phyloP scores from a whole-genome alignment of 2,113 vertebrate genomes.

The Rhea americana region DNA sequence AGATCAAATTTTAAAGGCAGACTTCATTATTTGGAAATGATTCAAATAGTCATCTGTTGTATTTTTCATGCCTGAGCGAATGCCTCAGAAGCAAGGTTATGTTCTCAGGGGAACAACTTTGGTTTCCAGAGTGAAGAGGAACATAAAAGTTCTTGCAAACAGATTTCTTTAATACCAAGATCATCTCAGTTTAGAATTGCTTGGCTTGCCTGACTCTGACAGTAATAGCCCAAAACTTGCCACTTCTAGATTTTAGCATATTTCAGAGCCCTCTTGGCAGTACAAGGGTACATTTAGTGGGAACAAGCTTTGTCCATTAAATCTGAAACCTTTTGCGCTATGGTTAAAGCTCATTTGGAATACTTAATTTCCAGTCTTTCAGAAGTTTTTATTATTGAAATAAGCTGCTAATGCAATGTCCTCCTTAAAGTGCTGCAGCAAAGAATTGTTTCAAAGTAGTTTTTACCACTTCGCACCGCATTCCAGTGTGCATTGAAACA shows the following conservation, averaged over 20 bases:
- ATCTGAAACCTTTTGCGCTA: not conserved
- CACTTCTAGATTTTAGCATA: constrained; percentile 21
- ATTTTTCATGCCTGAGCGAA: constrained; percentile 17
- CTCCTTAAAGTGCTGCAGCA: not conserved
- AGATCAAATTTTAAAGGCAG: constrained; percentile 31
- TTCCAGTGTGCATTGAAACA: not conserved
- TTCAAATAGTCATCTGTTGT: constrained; percentile 1
- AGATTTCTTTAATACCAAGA: constrained; percentile 9
- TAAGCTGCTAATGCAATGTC: constrained; percentile 7
- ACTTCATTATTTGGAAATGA: not conserved
- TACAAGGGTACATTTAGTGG: constrained; percentile 36
- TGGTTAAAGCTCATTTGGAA: constrained; percentile 51
- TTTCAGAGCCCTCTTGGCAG: constrained; percentile 39
- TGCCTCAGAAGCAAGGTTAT: not conserved
- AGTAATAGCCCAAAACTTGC: constrained; percentile 55
- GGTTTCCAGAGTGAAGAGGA: constrained; percentile 40
- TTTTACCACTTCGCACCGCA: constrained; percentile 11
- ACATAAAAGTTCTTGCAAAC: constrained; percentile 16
- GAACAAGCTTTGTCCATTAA: constrained; percentile 68
- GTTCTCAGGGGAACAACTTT: constrained; percentile 21
- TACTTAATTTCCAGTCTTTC: constrained; percentile 43
- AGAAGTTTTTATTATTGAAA: constrained; percentile 41
- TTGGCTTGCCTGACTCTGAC: constrained; percentile 40
- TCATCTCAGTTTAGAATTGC: constrained; percentile 23
- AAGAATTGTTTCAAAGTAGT: not conserved